Conservation (phyloP, 2,797 vertebrate species). For the Myoxocephalus aenaeus region DNA sequence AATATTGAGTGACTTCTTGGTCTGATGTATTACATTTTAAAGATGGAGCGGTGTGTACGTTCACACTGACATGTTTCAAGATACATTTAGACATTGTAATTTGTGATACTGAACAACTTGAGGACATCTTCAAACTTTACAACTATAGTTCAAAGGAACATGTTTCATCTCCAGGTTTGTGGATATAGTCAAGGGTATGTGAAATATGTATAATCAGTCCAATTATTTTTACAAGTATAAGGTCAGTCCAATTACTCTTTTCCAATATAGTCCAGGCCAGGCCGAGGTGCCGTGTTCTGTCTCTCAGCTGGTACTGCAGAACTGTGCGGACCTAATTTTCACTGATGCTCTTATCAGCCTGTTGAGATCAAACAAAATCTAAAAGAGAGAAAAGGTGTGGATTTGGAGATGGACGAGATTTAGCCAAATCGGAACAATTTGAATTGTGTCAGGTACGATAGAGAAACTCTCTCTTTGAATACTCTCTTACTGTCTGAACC, state of each 20-base stretch:
- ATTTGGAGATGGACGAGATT: neutral
- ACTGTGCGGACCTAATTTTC: conserved; percentile 4
- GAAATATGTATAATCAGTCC: conserved; percentile 33
- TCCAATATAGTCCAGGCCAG: neutral
- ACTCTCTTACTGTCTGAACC: neutral
- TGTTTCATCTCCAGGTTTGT: conserved; percentile 9
- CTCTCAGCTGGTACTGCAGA: conserved; percentile 16
- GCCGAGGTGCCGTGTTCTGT: neutral
- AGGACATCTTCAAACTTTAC: neutral
- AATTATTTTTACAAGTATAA: conserved; percentile 40
- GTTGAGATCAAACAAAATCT: conserved; percentile 9
- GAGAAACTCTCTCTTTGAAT: neutral
- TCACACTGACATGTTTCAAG: neutral
- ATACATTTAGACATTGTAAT: conserved; percentile 7
- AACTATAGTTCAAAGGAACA: conserved; percentile 14
- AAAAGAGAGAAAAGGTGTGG: neutral
- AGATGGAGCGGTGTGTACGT: neutral
- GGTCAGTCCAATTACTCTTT: conserved; percentile 44
- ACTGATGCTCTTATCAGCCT: conserved; percentile 6
- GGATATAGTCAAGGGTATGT: neutral
- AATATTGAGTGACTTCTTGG: neutral
- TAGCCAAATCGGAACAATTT: neutral
- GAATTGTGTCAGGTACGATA: neutral
- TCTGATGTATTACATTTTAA: neutral
- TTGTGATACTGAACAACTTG: neutral